Evolutionary conservation across 2,888 invertebrate genomes (phyloP).

Genomic region (Tromatobia lineatoria): DNA sequence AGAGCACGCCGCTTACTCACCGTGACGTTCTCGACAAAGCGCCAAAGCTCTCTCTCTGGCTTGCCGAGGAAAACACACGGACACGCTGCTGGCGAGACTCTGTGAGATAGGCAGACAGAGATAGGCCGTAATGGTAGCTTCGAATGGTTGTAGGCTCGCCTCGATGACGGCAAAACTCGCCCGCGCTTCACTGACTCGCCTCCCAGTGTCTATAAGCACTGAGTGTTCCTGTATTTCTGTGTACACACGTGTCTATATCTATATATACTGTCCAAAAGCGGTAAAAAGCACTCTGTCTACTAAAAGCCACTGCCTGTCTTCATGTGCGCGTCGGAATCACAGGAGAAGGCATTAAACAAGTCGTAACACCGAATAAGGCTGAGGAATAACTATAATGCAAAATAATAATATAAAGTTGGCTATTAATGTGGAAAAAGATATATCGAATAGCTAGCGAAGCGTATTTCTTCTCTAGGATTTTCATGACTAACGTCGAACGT

Average conservation of each 20-base stretch:
- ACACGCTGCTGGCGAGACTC: conserved; percentile 60
- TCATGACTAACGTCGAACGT: not conserved
- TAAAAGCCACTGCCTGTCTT: not conserved
- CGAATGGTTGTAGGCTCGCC: conserved; percentile 52
- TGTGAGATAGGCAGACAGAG: conserved; percentile 61
- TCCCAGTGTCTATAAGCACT: conserved; percentile 36
- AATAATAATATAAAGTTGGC: not conserved
- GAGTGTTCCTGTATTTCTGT: not conserved
- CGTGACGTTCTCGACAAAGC: conserved; percentile 63
- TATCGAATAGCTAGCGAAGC: not conserved
- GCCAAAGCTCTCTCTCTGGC: conserved; percentile 39
- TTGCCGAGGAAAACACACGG: conserved; percentile 69
- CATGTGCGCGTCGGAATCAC: not conserved
- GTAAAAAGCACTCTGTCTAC: conserved; percentile 8
- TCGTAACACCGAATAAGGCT: not conserved
- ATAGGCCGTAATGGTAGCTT: conserved; percentile 59
- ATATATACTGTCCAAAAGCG: not conserved
- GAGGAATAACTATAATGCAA: not conserved
- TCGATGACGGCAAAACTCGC: conserved; percentile 48
- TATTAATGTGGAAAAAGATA: not conserved
- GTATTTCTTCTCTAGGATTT: not conserved
- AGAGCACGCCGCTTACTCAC: conserved; percentile 55
- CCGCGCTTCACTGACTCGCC: conserved; percentile 41
- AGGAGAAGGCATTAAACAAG: not conserved
- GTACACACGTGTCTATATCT: not conserved